phyloP scores from a whole-genome alignment of 2,888 invertebrate species.

The Eilema caniola region DNA sequence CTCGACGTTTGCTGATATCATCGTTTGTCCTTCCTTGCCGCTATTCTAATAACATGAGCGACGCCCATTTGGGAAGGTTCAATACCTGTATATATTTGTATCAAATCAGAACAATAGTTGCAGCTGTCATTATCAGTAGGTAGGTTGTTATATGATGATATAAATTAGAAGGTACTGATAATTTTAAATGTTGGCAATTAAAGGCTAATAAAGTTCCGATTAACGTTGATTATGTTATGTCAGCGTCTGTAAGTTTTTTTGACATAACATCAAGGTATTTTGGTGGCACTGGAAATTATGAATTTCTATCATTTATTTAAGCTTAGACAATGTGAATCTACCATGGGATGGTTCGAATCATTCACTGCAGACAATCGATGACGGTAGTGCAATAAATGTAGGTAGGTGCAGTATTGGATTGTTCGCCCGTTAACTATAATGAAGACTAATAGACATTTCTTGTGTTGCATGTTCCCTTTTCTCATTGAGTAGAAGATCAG shows the following conservation, averaged over 20 bases:
- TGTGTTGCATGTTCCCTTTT: background rate
- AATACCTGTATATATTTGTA: conserved; percentile 24
- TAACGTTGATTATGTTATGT: too few species aligned
- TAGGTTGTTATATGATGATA: background rate
- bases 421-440: too few species aligned
- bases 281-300: too few species aligned
- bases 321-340: background rate
- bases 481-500: background rate
- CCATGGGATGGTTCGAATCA: background rate
- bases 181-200: too few species aligned
- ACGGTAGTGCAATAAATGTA: too few species aligned
- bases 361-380: too few species aligned
- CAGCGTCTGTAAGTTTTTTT: too few species aligned
- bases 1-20: conserved; percentile 50
- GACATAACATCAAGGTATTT: too few species aligned
- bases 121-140: background rate
- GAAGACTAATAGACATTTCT: background rate
- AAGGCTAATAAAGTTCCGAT: too few species aligned
- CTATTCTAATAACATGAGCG: conserved; percentile 26
- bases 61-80: conserved; percentile 3
- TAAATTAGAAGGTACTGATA: too few species aligned
- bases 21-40: conserved; percentile 45
- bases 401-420: too few species aligned
- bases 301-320: too few species aligned
- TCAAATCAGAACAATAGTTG: conserved; percentile 24